Conservation (phyloP, 2,888 invertebrate genomes). For the Pristionchus arcanus region DNA sequence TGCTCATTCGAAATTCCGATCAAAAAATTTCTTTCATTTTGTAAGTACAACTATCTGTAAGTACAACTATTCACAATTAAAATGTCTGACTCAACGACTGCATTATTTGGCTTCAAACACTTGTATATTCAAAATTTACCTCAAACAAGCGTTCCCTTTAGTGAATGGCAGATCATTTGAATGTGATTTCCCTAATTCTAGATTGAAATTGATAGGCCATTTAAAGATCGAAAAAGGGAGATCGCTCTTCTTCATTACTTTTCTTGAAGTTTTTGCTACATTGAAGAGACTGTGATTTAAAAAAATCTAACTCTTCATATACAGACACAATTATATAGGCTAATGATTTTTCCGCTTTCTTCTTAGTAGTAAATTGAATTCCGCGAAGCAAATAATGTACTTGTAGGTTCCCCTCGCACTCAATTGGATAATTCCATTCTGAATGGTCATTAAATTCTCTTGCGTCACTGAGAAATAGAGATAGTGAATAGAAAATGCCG, state of each 20-base stretch:
- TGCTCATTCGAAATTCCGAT: too few species aligned
- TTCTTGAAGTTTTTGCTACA: not conserved
- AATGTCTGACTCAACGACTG: not conserved
- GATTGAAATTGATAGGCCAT: not conserved
- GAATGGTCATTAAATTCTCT: not conserved
- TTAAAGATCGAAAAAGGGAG: not conserved
- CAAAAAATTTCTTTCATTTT: too few species aligned
- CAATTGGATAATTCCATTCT: slow-evolving; percentile 10
- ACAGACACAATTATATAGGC: too few species aligned
- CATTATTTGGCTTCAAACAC: not conserved
- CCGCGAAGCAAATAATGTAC: not conserved
- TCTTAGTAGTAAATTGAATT: not conserved
- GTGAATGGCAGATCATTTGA: too few species aligned
- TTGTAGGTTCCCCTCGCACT: not conserved
- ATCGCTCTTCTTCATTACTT: not conserved
- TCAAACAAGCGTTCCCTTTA: too few species aligned
- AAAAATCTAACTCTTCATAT: too few species aligned
- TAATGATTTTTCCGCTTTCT: not conserved
- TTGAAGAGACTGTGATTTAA: too few species aligned
- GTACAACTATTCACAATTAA: not conserved
- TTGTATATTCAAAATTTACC: too few species aligned
- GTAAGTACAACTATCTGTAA: too few species aligned
- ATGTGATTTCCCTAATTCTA: too few species aligned
- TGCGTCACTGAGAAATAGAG: not conserved
- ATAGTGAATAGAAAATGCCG: not conserved